phyloP scores from a whole-genome alignment of 2,113 vertebrate genomes.

The Acrocephalus arundinaceus region DNA sequence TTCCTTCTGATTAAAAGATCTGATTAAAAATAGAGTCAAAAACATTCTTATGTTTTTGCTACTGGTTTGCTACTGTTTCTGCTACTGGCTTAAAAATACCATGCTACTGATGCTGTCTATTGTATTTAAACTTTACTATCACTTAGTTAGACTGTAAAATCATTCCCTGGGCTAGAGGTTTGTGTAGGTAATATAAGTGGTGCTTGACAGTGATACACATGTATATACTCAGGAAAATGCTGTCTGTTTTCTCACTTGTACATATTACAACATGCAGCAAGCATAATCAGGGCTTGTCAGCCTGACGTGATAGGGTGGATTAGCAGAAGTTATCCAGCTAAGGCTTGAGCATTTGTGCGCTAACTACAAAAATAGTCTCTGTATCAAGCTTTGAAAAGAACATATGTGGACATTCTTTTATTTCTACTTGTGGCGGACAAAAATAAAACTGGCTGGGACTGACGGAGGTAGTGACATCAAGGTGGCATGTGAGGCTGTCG shows the following conservation, averaged over 20 bases:
- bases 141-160: background rate
- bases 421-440: background rate
- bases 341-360: background rate
- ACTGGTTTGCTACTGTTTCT: background rate
- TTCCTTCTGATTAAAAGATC: background rate
- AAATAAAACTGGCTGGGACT: conserved; percentile 14
- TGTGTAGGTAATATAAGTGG: background rate
- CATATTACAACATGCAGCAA: background rate
- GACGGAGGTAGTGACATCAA: background rate
- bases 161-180: background rate
- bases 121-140: background rate
- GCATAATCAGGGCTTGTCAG: background rate
- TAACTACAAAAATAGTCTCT: conserved; percentile 9
- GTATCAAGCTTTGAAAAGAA: conserved; percentile 22
- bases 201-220: background rate
- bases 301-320: background rate
- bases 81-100: background rate
- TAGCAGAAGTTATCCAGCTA: background rate
- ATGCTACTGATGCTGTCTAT: background rate
- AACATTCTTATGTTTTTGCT: background rate
- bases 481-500: conserved; percentile 45
- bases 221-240: background rate
- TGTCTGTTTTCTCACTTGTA: background rate
- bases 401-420: conserved; percentile 17
- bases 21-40: background rate